Percentiles rank a stretch among this genome's conserved stretches.
Conservation (phyloP, 64 coral and sea anemone genomes). For the Anthopleura sola region DNA sequence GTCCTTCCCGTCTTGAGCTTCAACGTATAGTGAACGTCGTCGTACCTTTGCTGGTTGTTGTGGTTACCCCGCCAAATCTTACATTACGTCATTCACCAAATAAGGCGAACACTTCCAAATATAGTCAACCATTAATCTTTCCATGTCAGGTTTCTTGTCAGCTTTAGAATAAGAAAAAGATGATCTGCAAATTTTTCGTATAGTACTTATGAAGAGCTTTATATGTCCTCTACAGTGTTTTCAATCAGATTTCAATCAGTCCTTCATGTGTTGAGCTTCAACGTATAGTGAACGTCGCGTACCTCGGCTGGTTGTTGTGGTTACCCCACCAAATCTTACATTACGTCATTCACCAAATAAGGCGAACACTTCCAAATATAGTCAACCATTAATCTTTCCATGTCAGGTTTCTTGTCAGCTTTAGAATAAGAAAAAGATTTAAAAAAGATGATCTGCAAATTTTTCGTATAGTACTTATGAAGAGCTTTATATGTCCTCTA, state of each 20-base stretch:
- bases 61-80: slow-evolving; percentile 18
- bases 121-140: not conserved
- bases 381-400: not conserved
- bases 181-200: no score
- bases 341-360: slow-evolving; percentile 22
- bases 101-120: not conserved
- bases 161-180: not conserved
- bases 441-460: no score
- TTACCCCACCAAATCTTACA: slow-evolving; percentile 6
- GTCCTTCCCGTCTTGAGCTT: not conserved
- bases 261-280: not conserved
- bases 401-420: not conserved
- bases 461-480: no score
- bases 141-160: not conserved
- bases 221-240: no score
- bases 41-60: not conserved
- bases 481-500: no score
- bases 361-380: not conserved
- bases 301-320: not conserved
- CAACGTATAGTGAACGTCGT: slow-evolving; percentile 17
- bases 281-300: slow-evolving; percentile 8
- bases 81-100: slow-evolving; percentile 14
- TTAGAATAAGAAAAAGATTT: not conserved
- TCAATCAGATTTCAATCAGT: no score
- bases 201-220: no score